Evolutionary conservation across 2,888 invertebrate genomes (phyloP).

Genomic region (Lochmaea capreae): DNA sequence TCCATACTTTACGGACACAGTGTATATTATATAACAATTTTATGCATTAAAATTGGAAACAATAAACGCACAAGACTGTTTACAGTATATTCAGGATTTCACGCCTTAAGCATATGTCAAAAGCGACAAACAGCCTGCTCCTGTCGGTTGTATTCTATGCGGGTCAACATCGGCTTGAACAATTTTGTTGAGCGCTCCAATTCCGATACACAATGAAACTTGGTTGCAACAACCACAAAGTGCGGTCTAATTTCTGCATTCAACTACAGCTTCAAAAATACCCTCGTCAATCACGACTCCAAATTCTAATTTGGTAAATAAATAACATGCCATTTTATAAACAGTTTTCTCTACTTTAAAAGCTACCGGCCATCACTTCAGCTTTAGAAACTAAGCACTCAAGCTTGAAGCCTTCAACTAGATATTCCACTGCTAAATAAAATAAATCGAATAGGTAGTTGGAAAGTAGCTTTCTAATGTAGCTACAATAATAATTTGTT

Average conservation of each 20-base stretch:
- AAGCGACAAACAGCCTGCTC: background rate
- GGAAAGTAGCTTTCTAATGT: background rate
- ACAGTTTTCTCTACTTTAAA: constrained; percentile 2
- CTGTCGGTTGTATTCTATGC: background rate
- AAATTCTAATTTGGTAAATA: background rate
- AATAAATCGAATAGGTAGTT: background rate
- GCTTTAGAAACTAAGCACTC: background rate
- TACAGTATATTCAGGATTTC: background rate
- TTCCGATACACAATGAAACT: constrained; percentile 6
- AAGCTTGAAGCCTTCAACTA: background rate
- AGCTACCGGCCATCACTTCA: background rate
- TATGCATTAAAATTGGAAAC: background rate
- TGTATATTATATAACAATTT: background rate
- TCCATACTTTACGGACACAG: too few species aligned
- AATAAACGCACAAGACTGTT: background rate
- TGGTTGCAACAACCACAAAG: constrained; percentile 2
- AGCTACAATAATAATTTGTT: too few species aligned
- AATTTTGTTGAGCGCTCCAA: constrained; percentile 3
- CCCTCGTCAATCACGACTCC: constrained; percentile 1
- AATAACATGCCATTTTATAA: constrained; percentile 4
- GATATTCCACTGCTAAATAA: too few species aligned
- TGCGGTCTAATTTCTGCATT: background rate
- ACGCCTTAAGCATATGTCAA: background rate
- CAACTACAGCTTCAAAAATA: background rate
- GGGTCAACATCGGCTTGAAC: background rate